Percentiles rank a stretch among this genome's conserved stretches.
Conservation (phyloP, 2,888 invertebrate species). For the Caenorhabditis auriculariae region DNA sequence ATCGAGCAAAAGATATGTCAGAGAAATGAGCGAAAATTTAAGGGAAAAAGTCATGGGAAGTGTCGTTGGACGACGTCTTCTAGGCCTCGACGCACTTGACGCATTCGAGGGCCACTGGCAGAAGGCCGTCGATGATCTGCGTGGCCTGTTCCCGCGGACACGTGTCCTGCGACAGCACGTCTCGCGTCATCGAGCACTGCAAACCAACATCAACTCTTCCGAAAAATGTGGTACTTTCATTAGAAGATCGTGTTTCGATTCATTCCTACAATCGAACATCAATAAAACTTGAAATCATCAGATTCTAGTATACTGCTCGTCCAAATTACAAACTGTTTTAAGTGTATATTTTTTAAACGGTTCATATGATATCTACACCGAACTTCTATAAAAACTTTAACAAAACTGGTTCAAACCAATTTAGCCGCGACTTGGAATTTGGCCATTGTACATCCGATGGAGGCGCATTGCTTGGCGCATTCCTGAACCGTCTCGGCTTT, state of each 20-base stretch:
- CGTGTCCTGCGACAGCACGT: constrained; percentile 15
- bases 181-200: constrained; percentile 54
- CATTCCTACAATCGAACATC: no score
- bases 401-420: not conserved
- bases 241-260: not conserved
- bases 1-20: no score
- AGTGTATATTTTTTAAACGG: not conserved
- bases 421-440: no score
- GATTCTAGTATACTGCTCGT: no score
- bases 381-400: not conserved
- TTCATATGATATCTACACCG: not conserved
- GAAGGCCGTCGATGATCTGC: constrained; percentile 47
- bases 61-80: no score
- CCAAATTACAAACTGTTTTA: no score
- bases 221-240: not conserved
- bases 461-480: constrained; percentile 54
- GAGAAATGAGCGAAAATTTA: no score
- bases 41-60: no score
- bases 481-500: constrained; percentile 49
- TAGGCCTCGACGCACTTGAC: constrained; percentile 47
- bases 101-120: constrained; percentile 56
- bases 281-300: no score
- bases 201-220: constrained; percentile 3
- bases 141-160: constrained; percentile 52
- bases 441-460: constrained; percentile 51